Percentiles rank a stretch among this genome's conserved stretches.
phyloP scores from a whole-genome alignment of 2,113 vertebrate species.

The Danio rerio region DNA sequence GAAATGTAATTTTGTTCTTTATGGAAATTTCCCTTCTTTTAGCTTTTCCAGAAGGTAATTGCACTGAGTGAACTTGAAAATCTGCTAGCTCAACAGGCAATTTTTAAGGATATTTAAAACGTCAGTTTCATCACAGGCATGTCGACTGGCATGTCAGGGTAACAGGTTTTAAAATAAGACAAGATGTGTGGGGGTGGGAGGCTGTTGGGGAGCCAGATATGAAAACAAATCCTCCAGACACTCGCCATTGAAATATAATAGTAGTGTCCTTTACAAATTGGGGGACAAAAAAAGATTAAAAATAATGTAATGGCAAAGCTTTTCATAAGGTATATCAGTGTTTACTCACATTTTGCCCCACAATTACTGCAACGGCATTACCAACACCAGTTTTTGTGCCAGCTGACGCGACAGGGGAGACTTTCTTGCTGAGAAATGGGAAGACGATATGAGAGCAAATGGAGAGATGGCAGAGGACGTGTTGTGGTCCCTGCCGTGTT shows the following conservation, averaged over 20 bases:
- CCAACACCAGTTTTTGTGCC: constrained; percentile 44
- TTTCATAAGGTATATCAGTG: constrained; percentile 16
- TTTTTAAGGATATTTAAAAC: too few relatives aligned
- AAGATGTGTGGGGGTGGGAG: constrained; percentile 1
- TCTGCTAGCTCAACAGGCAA: too few relatives aligned
- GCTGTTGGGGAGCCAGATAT: neutral
- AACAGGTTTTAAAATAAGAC: constrained; percentile 25
- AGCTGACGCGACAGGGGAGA: constrained; percentile 57
- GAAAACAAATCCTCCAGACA: constrained; percentile 41
- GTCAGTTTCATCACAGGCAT: too few relatives aligned
- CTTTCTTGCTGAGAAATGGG: constrained; percentile 32
- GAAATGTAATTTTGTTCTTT: too few relatives aligned
- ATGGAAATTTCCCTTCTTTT: too few relatives aligned
- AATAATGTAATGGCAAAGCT: constrained; percentile 54
- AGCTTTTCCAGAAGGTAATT: too few relatives aligned
- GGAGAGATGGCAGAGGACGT: constrained; percentile 77
- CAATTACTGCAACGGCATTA: constrained; percentile 31
- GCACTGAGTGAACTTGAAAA: too few relatives aligned
- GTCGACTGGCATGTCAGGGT: too few relatives aligned
- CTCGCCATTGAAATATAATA: constrained; percentile 52
- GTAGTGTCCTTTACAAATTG: constrained; percentile 61
- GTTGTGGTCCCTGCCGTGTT: constrained; percentile 84
- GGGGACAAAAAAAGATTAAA: constrained; percentile 6
- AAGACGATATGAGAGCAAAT: constrained; percentile 60
- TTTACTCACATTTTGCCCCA: neutral